phyloP scores from a whole-genome alignment of 2,113 vertebrate genomes.

The Pseudopodoces humilis region DNA sequence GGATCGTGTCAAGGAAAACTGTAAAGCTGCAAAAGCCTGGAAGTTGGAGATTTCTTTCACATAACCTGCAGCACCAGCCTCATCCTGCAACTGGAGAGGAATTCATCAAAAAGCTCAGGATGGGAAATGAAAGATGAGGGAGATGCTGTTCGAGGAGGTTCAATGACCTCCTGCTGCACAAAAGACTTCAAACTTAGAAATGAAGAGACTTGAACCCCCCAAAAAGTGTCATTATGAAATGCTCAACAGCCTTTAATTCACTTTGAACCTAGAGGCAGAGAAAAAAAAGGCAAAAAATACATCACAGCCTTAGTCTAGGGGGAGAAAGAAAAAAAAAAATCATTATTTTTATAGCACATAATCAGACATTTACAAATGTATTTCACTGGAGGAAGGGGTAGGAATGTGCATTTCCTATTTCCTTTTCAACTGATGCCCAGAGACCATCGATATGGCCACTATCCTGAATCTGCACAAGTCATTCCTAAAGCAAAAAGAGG shows the following conservation, averaged over 20 bases:
- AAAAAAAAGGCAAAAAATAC: conserved; percentile 61
- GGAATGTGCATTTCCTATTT: conserved; percentile 11
- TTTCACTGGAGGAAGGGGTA: background rate
- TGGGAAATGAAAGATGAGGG: background rate
- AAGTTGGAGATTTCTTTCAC: background rate
- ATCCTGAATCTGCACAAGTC: background rate
- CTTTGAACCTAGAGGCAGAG: conserved; percentile 66
- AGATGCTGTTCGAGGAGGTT: background rate
- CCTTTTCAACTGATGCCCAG: background rate
- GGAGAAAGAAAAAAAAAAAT: background rate
- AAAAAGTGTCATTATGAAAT: conserved; percentile 18
- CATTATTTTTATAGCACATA: conserved; percentile 47
- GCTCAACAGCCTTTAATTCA: conserved; percentile 74
- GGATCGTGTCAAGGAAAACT: background rate
- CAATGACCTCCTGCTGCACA: background rate
- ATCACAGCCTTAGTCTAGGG: conserved; percentile 52
- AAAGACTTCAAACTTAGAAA: conserved; percentile 26
- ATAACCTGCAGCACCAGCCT: background rate
- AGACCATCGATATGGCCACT: background rate
- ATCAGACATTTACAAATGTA: conserved; percentile 51
- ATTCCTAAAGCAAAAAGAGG: background rate
- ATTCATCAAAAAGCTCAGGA: background rate
- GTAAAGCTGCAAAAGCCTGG: background rate
- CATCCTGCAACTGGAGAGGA: background rate
- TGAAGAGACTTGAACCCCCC: conserved; percentile 50